These are phyloP conservation scores for Drosophila lowei DNA, from an alignment of 1,140 invertebrate species.

Conservation along the genomic window DNA sequence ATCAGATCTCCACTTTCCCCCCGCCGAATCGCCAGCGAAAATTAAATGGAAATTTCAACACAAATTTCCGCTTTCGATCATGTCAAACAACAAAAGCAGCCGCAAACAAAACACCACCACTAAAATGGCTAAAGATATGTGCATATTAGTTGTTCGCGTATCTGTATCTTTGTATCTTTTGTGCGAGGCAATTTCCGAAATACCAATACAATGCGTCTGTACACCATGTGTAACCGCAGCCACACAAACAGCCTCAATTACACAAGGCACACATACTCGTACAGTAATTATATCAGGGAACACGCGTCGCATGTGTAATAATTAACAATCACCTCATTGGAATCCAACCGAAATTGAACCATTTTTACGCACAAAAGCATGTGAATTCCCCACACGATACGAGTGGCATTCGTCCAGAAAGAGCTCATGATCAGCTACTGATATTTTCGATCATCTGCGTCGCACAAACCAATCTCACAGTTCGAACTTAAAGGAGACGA, in stretches of 20 bases:
- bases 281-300: conserved; percentile 45
- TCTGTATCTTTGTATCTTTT: conserved; percentile 16
- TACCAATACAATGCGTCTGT: background rate
- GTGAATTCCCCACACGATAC: no score
- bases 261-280: conserved; percentile 1
- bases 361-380: no score
- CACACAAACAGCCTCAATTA: conserved; percentile 32
- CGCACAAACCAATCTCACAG: no score
- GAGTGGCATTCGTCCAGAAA: no score
- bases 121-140: conserved; percentile 12
- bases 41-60: conserved; percentile 72
- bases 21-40: conserved; percentile 6
- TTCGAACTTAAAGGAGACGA: no score
- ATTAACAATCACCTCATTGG: conserved; percentile 1
- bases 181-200: conserved; percentile 27
- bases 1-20: background rate
- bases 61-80: conserved; percentile 62
- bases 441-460: no score
- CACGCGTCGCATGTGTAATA: conserved; percentile 53
- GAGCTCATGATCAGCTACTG: no score
- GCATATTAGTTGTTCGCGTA: no score
- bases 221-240: conserved; percentile 7
- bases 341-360: no score
- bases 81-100: conserved; percentile 38
- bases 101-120: background rate